These are phyloP conservation scores for Molossus alvarezi DNA, from an alignment of 2,797 vertebrate genomes.

Conservation along the genomic window DNA sequence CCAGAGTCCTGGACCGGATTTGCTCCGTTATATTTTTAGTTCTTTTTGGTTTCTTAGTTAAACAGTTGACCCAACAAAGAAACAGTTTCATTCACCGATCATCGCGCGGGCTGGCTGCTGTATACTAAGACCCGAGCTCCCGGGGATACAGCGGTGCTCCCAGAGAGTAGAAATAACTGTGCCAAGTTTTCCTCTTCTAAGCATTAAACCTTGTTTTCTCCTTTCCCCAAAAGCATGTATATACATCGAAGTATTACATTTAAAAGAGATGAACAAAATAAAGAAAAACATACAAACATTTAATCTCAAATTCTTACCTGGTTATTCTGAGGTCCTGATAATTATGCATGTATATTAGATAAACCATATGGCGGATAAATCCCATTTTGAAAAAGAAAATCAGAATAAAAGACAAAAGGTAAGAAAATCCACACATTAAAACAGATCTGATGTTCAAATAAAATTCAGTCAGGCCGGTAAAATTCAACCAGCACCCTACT, in stretches of 20 bases:
- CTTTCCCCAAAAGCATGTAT: slow-evolving; percentile 43
- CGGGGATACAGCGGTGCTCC: slow-evolving; percentile 39
- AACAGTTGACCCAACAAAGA: slow-evolving; percentile 71
- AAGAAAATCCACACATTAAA: background rate
- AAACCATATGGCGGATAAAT: slow-evolving; percentile 21
- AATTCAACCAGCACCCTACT: background rate
- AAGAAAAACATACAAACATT: background rate
- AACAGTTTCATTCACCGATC: slow-evolving; percentile 75
- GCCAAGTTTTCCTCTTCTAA: slow-evolving; percentile 40
- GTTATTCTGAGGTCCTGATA: slow-evolving; percentile 62
- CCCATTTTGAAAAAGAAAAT: slow-evolving; percentile 41
- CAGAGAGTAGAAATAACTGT: slow-evolving; percentile 35
- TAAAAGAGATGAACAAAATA: slow-evolving; percentile 20
- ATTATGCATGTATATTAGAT: slow-evolving; percentile 24
- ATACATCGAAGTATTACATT: slow-evolving; percentile 42
- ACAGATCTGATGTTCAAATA: slow-evolving; percentile 25
- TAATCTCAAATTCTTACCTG: background rate
- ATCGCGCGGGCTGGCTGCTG: background rate
- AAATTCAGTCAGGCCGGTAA: background rate
- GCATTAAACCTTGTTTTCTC: background rate
- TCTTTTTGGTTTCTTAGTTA: slow-evolving; percentile 46
- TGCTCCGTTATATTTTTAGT: slow-evolving; percentile 51
- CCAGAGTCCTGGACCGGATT: background rate
- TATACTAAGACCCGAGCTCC: slow-evolving; percentile 49
- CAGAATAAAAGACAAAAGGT: slow-evolving; percentile 23